Base-by-base conservation (phyloP, 2,888 invertebrate genomes). In the Molorchus minor region DNA sequence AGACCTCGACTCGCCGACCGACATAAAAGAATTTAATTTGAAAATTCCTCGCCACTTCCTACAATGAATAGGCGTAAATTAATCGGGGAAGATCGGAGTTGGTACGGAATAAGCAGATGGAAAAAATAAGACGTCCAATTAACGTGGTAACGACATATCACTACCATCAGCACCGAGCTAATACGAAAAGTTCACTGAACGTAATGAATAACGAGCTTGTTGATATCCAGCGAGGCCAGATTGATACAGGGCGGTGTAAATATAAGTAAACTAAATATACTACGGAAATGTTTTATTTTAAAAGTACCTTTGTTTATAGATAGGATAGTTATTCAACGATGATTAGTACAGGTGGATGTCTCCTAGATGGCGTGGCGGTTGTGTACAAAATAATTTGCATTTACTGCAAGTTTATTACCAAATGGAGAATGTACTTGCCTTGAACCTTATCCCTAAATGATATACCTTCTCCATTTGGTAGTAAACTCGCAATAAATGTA, bases 51-150 rank as follows among this genome's bases (percentile, higher is more conserved):
- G 21, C 30, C n/a, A 49, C 49, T 49, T 49, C 49, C 49, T 49
- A 38, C 49, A 19, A 19, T 29, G 41, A 40, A 56, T 21, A 46
- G 40, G 36, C 38, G 13, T 40, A 56, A 47, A 56, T 30, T 47
- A 56, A 56, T 56, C 56, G 55, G 12, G 29, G 15, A 47, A 40
- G 47, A 56, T 47, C 56, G 30, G 16, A 21, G 29, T 25, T 16
- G 38, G 56, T 40, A 21, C 38, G 21, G 36, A 35, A 38, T 43
- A 53, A 38, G 46, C 33, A 33, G 49, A 21, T 8, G 44, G 25
- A 58, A 64, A 64, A 65, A 67, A 64, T 61, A 64, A 67, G 66
- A 67, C 60, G 59, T 65, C 68, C 67, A 68, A 68, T 68, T 68
- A 68, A 67, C 65, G 59, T 63, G 38, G 58, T 52, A 64, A 56